Evolutionary conservation across 1,140 invertebrate genomes (phyloP), one percentile per base, ranked within the genome.

Genomic region (Drosophila auraria): DNA sequence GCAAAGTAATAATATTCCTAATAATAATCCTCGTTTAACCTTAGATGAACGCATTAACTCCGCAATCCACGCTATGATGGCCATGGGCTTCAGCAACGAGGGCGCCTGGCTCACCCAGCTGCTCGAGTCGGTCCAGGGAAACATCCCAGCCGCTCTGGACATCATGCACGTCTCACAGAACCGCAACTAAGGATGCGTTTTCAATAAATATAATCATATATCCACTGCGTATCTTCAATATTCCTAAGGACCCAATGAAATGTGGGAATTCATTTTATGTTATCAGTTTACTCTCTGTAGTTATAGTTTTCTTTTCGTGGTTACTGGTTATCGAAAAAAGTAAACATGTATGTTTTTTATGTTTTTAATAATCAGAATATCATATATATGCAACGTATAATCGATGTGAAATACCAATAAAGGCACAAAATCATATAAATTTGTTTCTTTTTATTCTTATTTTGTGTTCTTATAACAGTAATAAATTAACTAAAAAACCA

Each of bases 21-120:
- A n/a, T 76, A 23, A 42, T 20, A n/a, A 45, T 33, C 11, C 0
- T 11, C 2, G 23, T 45, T 12, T 6, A 5, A 47, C 61, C n/a
- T 7, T 40, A 91, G 95, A 95, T 93, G 94, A 95, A 14, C 94
- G 93, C 62, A 95, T 97, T 57, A 94, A 95, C 59, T 89, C 92
- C 5, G 94, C 95, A 40, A 91, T 97, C 51, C 92, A 95, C 53
- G 94, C 95, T 47, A 97, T 98, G 96, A 94, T 96, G 87, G 92
- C 94, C 3, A 98, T 98, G 97, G 97, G 97, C 36, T 98, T 97
- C 92, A 95, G 94, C 54, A 96, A 97, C 87, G 95, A 97, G 63
- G 95, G 95, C 1, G 94, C 93, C 20, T 94, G 94, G 94, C 82
- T 95, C 53, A 94, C 94, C 5, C 94, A 94, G 61, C 84, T 95